A percentile compares a stretch with the other conserved stretches of the same genome.
phyloP scores from a whole-genome alignment of 2,113 vertebrate species.

The Dromas ardeola region DNA sequence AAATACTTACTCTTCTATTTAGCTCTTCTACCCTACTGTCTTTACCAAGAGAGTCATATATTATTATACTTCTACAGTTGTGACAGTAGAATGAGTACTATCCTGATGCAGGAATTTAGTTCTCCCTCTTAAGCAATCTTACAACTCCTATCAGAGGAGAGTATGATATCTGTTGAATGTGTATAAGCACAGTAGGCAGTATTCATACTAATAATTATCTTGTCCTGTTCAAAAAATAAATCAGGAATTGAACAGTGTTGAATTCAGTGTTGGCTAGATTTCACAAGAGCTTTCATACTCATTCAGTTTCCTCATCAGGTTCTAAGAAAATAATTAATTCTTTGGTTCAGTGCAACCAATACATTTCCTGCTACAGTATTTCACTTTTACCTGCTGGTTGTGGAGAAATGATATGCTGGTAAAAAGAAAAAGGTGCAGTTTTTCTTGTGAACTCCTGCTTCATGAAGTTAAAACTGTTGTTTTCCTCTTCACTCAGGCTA shows the following conservation, averaged over 20 bases:
- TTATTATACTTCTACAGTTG: background rate
- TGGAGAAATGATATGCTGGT: background rate
- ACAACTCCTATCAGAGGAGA: background rate
- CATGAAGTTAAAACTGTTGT: background rate
- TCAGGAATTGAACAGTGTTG: background rate
- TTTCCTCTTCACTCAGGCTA: background rate
- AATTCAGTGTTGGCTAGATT: constrained; percentile 12
- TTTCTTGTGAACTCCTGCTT: background rate
- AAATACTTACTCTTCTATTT: background rate
- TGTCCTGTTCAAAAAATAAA: constrained; percentile 29
- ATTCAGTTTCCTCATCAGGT: constrained; percentile 43
- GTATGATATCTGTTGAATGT: background rate
- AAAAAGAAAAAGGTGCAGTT: background rate
- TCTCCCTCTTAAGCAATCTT: background rate
- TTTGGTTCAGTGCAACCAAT: constrained; percentile 39
- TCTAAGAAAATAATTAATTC: constrained; percentile 51
- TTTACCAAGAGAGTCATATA: background rate
- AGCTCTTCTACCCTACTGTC: background rate
- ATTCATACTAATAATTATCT: constrained; percentile 9
- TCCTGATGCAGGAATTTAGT: background rate
- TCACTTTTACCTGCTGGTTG: background rate
- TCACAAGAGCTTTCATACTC: constrained; percentile 28
- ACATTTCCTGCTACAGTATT: constrained; percentile 33
- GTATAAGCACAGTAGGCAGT: background rate
- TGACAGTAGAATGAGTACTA: background rate